Base-by-base conservation (phyloP, 2,888 invertebrate species). In the Elgonia sp. region DNA sequence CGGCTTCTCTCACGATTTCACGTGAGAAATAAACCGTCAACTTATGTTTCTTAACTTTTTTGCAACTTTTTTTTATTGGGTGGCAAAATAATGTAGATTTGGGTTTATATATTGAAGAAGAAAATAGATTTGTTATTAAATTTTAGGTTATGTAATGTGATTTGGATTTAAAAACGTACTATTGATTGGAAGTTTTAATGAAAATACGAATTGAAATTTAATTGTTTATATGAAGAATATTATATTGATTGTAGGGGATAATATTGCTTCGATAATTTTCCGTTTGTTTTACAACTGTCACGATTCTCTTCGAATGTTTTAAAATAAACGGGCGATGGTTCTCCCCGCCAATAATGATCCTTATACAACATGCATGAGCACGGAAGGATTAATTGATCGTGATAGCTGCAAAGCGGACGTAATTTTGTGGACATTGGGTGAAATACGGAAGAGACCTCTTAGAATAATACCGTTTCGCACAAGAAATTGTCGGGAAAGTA, bases 281-380 rank as follows among this genome's bases (percentile, higher is more conserved):
- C 65, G 20, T 42, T 18, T 55, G 65, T 62, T 83, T 76, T 83
- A 69, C 57, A 57, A 75, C 46, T 62, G 60, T 57, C 70, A 37
- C 18, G 37, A n/a, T 46, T 63, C 73, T 67, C 65, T 50, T 63
- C 40, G 62, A 72, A 21, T 46, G 46, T 72, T 84, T 65, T 70
- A 84, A 79, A 84, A 72, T 72, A 29, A 37, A 42, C 70, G 60
- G 21, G 50, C 21, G 70, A 16, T 60, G 39, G 57, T 21, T 39
- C n/a, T 63, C 65, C 46, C 16, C 62, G 18, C 21, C 57, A 70
- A 79, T 86, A 72, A 72, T 77, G 79, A 86, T 83, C 86, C 83
- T 86, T 86, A 86, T 83, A 62, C 72, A 86, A 73, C 79, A 83
- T 86, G 86, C 83, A 83, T 73, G 79, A 86, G 79, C 86, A 83